A percentile compares a stretch with the other conserved stretches of the same genome.
Evolutionary conservation across 2,797 vertebrate genomes (phyloP).

Genomic region (Acipenser oxyrinchus): DNA sequence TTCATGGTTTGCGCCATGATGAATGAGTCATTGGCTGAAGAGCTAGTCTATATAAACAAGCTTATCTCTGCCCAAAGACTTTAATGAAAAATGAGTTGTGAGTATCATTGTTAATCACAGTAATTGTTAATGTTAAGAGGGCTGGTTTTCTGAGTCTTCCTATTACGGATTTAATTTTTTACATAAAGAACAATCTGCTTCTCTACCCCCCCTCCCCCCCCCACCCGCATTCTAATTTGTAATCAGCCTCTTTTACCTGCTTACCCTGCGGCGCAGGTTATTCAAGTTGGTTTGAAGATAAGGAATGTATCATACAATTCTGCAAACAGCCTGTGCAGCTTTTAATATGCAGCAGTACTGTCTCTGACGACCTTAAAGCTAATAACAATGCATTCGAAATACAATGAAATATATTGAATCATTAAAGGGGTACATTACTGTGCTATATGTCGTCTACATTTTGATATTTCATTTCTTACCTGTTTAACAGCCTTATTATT

Average conservation of each 20-base stretch:
- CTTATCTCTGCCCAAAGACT: slow-evolving; percentile 77
- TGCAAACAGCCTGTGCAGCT: background rate
- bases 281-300: background rate
- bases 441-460: too few species aligned
- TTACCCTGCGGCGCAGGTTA: slow-evolving; percentile 1
- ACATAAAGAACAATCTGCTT: slow-evolving; percentile 45
- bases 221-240: slow-evolving; percentile 27
- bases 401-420: too few species aligned
- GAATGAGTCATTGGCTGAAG: slow-evolving; percentile 76
- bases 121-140: slow-evolving; percentile 88
- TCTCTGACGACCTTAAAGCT: too few species aligned
- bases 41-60: slow-evolving; percentile 82
- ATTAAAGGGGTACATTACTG: too few species aligned
- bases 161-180: slow-evolving; percentile 80
- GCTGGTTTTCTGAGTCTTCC: slow-evolving; percentile 65
- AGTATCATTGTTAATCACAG: slow-evolving; percentile 89
- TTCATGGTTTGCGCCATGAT: slow-evolving; percentile 64
- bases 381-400: too few species aligned
- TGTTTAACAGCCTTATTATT: too few species aligned
- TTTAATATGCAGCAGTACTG: background rate
- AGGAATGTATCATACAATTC: slow-evolving; percentile 1
- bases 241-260: slow-evolving; percentile 36
- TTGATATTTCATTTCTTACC: too few species aligned
- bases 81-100: slow-evolving; percentile 84
- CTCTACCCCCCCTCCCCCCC: slow-evolving; percentile 24